Conservation (phyloP, 2,888 invertebrate genomes). For the Antheraea yamamai region DNA sequence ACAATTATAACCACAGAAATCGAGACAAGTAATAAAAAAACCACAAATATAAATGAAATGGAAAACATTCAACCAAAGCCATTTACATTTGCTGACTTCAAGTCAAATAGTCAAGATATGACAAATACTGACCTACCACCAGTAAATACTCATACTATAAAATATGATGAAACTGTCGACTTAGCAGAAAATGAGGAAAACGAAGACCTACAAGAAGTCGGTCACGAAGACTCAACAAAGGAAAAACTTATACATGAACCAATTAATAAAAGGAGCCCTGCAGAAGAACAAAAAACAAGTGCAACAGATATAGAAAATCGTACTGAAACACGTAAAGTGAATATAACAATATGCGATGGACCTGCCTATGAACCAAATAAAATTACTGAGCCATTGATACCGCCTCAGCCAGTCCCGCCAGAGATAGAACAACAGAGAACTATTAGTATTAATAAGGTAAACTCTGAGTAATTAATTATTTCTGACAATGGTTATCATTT, state of each 20-base stretch:
- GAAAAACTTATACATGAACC: conserved; percentile 30
- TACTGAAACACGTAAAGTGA: conserved; percentile 61
- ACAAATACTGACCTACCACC: conserved; percentile 41
- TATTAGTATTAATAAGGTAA: conserved; percentile 91
- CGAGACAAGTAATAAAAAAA: conserved; percentile 31
- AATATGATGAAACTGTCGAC: conserved; percentile 27
- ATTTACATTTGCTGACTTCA: conserved; percentile 83
- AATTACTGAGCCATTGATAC: conserved; percentile 72
- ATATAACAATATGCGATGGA: conserved; percentile 68
- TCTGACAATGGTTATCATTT: background rate
- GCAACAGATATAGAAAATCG: conserved; percentile 57
- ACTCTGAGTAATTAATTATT: background rate
- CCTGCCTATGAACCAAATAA: conserved; percentile 59
- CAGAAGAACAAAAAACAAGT: conserved; percentile 57
- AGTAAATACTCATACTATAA: conserved; percentile 32
- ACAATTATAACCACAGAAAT: conserved; percentile 34
- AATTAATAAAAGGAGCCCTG: conserved; percentile 28
- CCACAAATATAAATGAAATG: conserved; percentile 30
- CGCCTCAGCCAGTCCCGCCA: conserved; percentile 88
- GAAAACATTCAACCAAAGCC: conserved; percentile 61
- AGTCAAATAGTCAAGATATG: conserved; percentile 58
- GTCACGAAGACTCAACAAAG: conserved; percentile 25
- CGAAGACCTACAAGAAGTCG: conserved; percentile 26
- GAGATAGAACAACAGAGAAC: conserved; percentile 92
- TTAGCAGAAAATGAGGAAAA: conserved; percentile 28